Evolutionary conservation across 2,888 invertebrate species (phyloP).

Genomic region (Mactromeris polynyma): DNA sequence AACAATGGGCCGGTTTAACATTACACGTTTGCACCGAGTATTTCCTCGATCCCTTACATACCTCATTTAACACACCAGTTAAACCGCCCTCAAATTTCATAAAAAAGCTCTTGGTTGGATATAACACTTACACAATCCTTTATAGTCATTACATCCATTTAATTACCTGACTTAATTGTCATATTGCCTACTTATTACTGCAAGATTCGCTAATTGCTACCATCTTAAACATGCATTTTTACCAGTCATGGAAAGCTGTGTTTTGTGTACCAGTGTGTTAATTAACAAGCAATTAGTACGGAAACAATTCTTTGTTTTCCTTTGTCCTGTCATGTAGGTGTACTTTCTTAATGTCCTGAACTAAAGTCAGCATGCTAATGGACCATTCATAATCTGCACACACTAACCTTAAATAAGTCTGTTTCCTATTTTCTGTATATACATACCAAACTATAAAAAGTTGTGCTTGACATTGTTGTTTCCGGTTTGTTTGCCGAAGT

Average conservation of each 20-base stretch:
- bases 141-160: neutral
- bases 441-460: too few species aligned
- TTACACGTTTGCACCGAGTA: conserved; percentile 20
- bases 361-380: too few species aligned
- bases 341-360: too few species aligned
- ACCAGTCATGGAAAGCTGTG: neutral
- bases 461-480: too few species aligned
- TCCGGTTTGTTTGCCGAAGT: too few species aligned
- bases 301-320: too few species aligned
- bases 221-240: neutral
- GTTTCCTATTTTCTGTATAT: too few species aligned
- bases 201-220: neutral
- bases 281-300: neutral
- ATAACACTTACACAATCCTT: neutral
- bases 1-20: neutral
- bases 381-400: too few species aligned
- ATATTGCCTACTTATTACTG: neutral
- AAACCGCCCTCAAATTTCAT: conserved; percentile 24
- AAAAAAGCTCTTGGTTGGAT: neutral
- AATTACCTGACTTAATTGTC: neutral
- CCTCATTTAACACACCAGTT: conserved; percentile 5
- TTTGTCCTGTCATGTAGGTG: too few species aligned
- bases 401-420: too few species aligned
- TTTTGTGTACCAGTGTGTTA: neutral
- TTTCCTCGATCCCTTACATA: neutral